Evolutionary conservation across 2,113 vertebrate genomes (phyloP).

Genomic region (Lophotis ruficrista): DNA sequence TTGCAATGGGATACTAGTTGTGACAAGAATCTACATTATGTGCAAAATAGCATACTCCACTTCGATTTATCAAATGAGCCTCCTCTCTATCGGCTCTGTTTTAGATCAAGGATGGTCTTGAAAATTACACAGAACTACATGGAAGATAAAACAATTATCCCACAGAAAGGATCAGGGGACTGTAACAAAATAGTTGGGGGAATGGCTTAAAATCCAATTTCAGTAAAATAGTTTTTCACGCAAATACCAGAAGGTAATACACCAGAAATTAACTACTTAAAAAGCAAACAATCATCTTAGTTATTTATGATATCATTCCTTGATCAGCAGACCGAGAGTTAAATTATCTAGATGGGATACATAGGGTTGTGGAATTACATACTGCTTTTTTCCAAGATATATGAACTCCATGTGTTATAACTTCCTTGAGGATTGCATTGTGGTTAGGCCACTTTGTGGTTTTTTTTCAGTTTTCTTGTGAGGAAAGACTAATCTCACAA

Average conservation of each 20-base stretch:
- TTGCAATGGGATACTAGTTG: background rate
- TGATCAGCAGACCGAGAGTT: background rate
- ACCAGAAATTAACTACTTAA: background rate
- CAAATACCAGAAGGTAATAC: background rate
- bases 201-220: background rate
- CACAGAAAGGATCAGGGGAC: background rate
- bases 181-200: background rate
- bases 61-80: background rate
- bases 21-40: background rate
- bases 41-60: background rate
- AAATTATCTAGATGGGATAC: background rate
- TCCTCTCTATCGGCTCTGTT: background rate
- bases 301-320: background rate
- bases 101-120: background rate
- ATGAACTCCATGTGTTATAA: slow-evolving; percentile 9
- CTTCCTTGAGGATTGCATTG: background rate
- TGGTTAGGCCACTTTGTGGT: background rate
- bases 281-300: background rate
- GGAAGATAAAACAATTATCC: background rate
- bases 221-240: background rate
- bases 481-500: background rate
- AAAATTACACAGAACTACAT: background rate
- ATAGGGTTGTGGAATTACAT: background rate
- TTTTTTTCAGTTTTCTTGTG: background rate
- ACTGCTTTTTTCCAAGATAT: background rate